Percentiles rank a stretch among this genome's conserved stretches.
Conservation (phyloP, 1,140 invertebrate species). For the Doryteuthis pealeii region DNA sequence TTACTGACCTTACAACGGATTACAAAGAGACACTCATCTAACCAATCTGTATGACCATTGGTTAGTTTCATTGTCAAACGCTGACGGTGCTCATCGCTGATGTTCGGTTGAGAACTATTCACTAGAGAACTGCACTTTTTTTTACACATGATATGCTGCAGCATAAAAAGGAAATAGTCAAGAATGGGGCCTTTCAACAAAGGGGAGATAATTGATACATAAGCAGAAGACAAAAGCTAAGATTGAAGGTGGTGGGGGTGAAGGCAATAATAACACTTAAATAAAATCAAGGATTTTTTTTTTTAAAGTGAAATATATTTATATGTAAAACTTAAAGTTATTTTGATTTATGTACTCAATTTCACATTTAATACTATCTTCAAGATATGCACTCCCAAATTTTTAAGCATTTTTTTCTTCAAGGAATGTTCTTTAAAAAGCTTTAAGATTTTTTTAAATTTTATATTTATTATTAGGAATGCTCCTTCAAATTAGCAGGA, state of each 20-base stretch:
- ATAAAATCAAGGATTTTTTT: too few species aligned
- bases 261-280: not conserved
- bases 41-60: not conserved
- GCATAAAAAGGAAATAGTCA: not conserved
- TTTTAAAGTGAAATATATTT: too few species aligned
- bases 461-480: too few species aligned
- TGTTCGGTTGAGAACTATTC: not conserved
- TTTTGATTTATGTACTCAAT: too few species aligned
- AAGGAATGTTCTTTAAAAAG: too few species aligned
- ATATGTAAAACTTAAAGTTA: too few species aligned
- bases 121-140: not conserved
- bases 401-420: too few species aligned
- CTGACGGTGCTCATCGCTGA: not conserved
- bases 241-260: not conserved
- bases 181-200: not conserved
- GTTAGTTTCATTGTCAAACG: not conserved
- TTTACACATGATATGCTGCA: not conserved
- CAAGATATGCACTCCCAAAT: too few species aligned
- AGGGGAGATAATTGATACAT: not conserved
- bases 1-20: constrained; percentile 9
- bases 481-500: too few species aligned
- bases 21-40: not conserved
- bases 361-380: too few species aligned
- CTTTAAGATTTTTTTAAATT: too few species aligned
- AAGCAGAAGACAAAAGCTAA: not conserved